Base-by-base conservation (phyloP, 2,113 vertebrate genomes). In the Ageneiosus marmoratus region DNA sequence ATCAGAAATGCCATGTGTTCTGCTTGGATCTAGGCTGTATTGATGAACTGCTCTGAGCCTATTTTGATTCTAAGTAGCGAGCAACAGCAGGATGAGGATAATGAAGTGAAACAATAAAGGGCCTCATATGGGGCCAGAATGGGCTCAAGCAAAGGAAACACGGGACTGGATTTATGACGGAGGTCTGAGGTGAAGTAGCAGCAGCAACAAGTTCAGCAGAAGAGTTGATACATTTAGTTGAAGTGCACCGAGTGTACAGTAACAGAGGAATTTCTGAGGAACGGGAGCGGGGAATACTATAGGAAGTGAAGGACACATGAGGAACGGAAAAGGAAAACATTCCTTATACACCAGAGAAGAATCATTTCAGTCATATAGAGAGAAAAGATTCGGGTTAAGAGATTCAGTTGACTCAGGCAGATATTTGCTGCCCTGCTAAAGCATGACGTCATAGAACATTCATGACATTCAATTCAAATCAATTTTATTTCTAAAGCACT, bases 101-200 rank as follows among this genome's bases (percentile, higher is more conserved):
- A 81, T 76, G 58, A 74, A 79, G 58, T 24, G 27, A 81, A 87
- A 87, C 86, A 85, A 87, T 85, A 80, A 83, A 85, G 81, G 86
- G 83, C 86, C 86, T 80, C 20, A 37, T 55, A 72, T 32, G 84
- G 73, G 86, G 83, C 86, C 84, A 83, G 81, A 41, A 77, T 65
- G 78, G 84, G 72, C 27, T 77, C 55, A 53, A 60, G 82, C 16
- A 56, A 37, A 83, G 86, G 86, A 87, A 87, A 85, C 84, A 72
- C 73, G 51, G 22, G 56, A 60, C 76, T 70, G 77, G 84, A 85
- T 87, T 87, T 87, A 87, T 85, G 73, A 46, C 48, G 55, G 86
- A 83, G 84, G 77, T 83, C 62, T 56, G 72, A 85, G 86, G 86
- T 85, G 81, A 83, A 85, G 78, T 56, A 80, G 86, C 80, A 80